These are phyloP conservation scores for Habrosyne pyritoides DNA, from an alignment of 2,888 invertebrate species.

Conservation along the genomic window DNA sequence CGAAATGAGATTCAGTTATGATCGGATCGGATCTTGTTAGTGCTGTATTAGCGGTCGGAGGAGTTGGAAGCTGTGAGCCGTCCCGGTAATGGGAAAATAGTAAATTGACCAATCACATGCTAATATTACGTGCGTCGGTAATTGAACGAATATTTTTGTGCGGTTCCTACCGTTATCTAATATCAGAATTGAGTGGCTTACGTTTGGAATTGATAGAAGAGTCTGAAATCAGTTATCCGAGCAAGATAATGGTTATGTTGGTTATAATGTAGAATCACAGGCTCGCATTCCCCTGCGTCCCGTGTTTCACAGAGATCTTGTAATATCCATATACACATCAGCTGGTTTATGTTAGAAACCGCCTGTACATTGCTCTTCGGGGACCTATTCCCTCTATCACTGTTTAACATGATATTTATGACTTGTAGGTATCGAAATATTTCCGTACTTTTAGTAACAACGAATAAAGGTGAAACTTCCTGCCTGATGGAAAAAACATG, in stretches of 20 bases:
- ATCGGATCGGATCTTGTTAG: slow-evolving; percentile 39
- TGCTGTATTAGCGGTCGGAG: slow-evolving; percentile 34
- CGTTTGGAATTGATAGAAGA: background rate
- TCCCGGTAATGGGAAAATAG: slow-evolving; percentile 44
- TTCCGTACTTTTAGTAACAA: slow-evolving; percentile 6
- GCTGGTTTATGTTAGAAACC: slow-evolving; percentile 8
- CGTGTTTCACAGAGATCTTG: slow-evolving; percentile 8
- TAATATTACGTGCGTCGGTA: slow-evolving; percentile 42
- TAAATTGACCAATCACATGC: slow-evolving; percentile 65
- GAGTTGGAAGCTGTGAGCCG: slow-evolving; percentile 27
- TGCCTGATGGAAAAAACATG: slow-evolving; percentile 48
- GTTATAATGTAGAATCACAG: background rate
- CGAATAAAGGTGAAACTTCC: slow-evolving; percentile 21
- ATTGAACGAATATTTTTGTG: slow-evolving; percentile 38
- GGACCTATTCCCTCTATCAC: slow-evolving; percentile 5
- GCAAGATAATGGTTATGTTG: background rate
- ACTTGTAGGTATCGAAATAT: background rate
- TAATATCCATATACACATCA: slow-evolving; percentile 9
- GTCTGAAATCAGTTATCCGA: background rate
- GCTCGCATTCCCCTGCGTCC: background rate
- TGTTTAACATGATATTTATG: slow-evolving; percentile 6
- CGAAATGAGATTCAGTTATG: slow-evolving; percentile 38
- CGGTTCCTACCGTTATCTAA: slow-evolving; percentile 1
- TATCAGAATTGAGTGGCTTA: slow-evolving; percentile 2
- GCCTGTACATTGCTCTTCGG: slow-evolving; percentile 5